Base-by-base conservation (phyloP, 2,888 invertebrate genomes). In the Athalia circularis region DNA sequence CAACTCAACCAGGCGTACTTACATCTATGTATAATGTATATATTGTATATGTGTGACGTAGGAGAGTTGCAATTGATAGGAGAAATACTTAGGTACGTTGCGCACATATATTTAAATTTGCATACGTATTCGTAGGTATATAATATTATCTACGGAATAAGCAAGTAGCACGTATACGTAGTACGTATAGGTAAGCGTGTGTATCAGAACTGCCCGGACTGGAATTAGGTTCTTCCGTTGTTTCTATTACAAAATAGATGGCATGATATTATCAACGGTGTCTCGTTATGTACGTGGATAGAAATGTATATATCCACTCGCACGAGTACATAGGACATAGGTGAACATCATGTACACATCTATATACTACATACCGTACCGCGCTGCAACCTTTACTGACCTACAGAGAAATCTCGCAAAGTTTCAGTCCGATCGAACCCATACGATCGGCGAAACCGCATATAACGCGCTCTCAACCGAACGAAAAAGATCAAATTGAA, bases 231-330 rank as follows among this genome's bases (percentile, higher is more conserved):
- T 88, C 89, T 89, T 89, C 89, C 89, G 89, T 89, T 89, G 89
- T 89, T 89, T 89, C 90, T 90, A 90, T 90, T 90, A 90, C 89
- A 88, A 90, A 90, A 90, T 90, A 89, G 88, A 89, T 86, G 88
- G 85, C 86, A 83, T 85, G 88, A 88, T 88, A 89, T 88, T 87
- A 85, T 75, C 75, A 75, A 62, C 68, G 47, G 47, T 59, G 11
- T 59, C 47, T 68, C 68, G 50, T 50, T 54, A 68, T 54, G 43
- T 29, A 68, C 54, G 54, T 6, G 8, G 29, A 68, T 9, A 45
- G 5, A 47, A 29, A 29, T 29, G 61, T n/a, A 7, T 6, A 45
- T 29, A 67, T 8, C 48, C 5, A 65, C 15, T 29, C 9, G 52
- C 50, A 65, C 29, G 11, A 11, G 61, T 65, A 45, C 64, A 29